These are phyloP conservation scores for Coptodon rendalli DNA, from an alignment of 2,113 vertebrate genomes.

Conservation along the genomic window DNA sequence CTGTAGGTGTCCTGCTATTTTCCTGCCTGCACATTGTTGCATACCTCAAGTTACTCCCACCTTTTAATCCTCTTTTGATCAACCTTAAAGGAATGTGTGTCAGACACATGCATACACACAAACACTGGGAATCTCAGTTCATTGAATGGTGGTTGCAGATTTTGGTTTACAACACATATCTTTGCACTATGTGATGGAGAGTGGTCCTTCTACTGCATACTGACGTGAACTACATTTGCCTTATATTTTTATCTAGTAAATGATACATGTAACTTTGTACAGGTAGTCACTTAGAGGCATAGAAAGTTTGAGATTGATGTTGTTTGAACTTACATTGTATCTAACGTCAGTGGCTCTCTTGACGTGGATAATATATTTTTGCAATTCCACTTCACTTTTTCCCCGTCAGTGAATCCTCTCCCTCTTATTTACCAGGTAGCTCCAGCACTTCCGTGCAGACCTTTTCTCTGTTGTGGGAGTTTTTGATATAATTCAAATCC, in stretches of 20 bases:
- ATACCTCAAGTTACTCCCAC: neutral
- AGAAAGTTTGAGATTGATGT: neutral
- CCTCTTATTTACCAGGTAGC: neutral
- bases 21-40: neutral
- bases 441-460: neutral
- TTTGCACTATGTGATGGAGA: neutral
- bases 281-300: neutral
- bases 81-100: neutral
- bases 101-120: neutral
- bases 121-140: neutral
- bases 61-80: neutral
- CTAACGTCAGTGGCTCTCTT: neutral
- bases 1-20: neutral
- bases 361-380: neutral
- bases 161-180: neutral
- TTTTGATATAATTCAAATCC: neutral
- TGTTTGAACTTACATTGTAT: neutral
- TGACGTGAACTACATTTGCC: neutral
- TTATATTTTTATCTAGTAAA: neutral
- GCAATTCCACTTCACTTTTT: fast-evolving
- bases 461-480: neutral
- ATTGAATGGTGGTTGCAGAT: neutral
- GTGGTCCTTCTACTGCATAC: neutral
- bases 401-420: neutral
- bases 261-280: neutral